Percentiles rank a stretch among this genome's conserved stretches.
Conservation (phyloP, 2,113 vertebrate genomes). For the Chamaea fasciata region DNA sequence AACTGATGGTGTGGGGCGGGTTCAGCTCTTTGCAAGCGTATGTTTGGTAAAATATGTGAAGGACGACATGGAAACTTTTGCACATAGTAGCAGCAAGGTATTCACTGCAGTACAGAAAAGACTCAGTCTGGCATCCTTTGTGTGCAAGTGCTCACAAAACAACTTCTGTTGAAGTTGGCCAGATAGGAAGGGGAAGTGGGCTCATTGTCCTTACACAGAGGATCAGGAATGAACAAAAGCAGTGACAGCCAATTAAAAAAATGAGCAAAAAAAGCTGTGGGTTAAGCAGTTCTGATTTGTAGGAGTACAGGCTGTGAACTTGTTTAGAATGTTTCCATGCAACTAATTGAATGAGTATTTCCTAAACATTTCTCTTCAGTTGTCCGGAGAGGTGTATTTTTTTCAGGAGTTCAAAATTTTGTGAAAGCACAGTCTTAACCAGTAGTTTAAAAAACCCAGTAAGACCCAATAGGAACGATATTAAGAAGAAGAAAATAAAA, state of each 20-base stretch:
- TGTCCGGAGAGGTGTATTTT: not conserved
- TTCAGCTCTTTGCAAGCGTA: not conserved
- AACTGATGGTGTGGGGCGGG: not conserved
- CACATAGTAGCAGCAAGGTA: not conserved
- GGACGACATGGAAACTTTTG: not conserved
- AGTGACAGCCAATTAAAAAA: not conserved
- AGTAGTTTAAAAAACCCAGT: not conserved
- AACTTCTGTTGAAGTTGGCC: not conserved
- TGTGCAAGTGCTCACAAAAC: not conserved
- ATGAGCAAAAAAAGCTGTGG: rapidly evolving
- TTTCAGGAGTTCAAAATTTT: not conserved
- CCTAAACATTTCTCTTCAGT: not conserved
- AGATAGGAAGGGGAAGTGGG: not conserved
- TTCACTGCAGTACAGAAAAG: not conserved
- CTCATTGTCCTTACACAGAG: not conserved
- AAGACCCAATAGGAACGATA: not conserved
- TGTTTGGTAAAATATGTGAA: not conserved
- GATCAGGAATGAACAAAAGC: not conserved
- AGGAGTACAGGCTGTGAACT: not conserved
- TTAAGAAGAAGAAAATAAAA: not conserved
- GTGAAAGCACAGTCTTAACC: not conserved
- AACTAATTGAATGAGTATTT: not conserved
- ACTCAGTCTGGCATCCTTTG: not conserved
- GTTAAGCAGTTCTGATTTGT: not conserved
- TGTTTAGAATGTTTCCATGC: not conserved